A percentile compares a stretch with the other conserved stretches of the same genome.
These are phyloP conservation scores for Phycodurus eques DNA, from an alignment of 2,113 vertebrate species.

Conservation along the genomic window DNA sequence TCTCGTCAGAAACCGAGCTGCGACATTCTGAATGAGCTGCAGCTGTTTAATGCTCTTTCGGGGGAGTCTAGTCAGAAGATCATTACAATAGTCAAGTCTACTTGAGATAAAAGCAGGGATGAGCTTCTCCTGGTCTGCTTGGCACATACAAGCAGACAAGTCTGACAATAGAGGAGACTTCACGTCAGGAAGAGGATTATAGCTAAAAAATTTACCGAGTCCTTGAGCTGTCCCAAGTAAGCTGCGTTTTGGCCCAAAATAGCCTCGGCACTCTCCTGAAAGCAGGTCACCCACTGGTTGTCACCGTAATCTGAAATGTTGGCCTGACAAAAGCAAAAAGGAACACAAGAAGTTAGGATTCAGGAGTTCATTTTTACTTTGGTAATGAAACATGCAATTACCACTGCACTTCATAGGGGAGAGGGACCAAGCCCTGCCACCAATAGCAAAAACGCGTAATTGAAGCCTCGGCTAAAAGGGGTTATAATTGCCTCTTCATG, in stretches of 20 bases:
- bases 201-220: constrained; percentile 77
- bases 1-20: too few species aligned
- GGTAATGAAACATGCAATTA: not conserved
- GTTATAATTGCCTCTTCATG: too few species aligned
- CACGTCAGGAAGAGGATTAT: not conserved
- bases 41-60: too few species aligned
- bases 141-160: not conserved
- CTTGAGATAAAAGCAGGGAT: too few species aligned
- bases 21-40: too few species aligned
- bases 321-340: constrained; percentile 67
- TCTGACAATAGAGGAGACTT: not conserved
- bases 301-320: constrained; percentile 91
- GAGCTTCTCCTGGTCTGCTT: too few species aligned
- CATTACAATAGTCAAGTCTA: too few species aligned
- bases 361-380: not conserved
- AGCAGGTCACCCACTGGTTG: constrained; percentile 97
- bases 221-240: constrained; percentile 90
- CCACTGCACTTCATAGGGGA: too few species aligned
- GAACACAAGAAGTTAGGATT: not conserved
- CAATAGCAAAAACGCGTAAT: too few species aligned
- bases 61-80: too few species aligned
- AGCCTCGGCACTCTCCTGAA: constrained; percentile 90
- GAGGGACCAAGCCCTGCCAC: too few species aligned
- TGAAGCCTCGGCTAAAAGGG: too few species aligned
- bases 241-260: constrained; percentile 88